These are phyloP conservation scores for Spodoptera littoralis DNA, from an alignment of 2,888 invertebrate genomes.

Conservation along the genomic window DNA sequence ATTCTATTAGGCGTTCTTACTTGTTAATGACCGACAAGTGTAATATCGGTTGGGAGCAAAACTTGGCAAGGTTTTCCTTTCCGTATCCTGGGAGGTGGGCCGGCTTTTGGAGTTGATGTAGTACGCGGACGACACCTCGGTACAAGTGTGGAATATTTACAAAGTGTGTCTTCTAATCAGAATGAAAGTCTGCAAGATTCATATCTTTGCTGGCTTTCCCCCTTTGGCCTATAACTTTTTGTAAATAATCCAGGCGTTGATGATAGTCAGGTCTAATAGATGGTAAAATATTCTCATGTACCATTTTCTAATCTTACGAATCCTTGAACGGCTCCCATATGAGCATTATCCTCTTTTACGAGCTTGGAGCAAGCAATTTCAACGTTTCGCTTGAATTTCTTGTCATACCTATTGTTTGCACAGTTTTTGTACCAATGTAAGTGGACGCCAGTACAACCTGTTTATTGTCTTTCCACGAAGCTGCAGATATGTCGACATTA, in stretches of 20 bases:
- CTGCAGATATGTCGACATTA: slow-evolving; percentile 13
- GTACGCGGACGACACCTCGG: slow-evolving; percentile 23
- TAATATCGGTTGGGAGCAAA: slow-evolving; percentile 29
- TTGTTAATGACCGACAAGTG: slow-evolving; percentile 34
- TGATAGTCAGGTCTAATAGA: slow-evolving; percentile 13
- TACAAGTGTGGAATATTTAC: slow-evolving; percentile 15
- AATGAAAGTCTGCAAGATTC: slow-evolving; percentile 16
- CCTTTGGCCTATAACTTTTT: slow-evolving; percentile 1
- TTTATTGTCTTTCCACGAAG: slow-evolving; percentile 16
- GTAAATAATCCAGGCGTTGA: slow-evolving; percentile 19
- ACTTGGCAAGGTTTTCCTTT: slow-evolving; percentile 23
- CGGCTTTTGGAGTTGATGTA: slow-evolving; percentile 11
- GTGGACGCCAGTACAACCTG: slow-evolving; percentile 11
- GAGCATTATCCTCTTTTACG: slow-evolving; percentile 7
- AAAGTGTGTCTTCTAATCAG: slow-evolving; percentile 13
- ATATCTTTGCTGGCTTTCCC: slow-evolving; percentile 11
- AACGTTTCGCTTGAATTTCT: slow-evolving; percentile 4
- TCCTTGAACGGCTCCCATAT: too few relatives aligned
- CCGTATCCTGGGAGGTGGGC: slow-evolving; percentile 19
- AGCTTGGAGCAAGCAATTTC: slow-evolving; percentile 1
- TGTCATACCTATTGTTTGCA: slow-evolving; percentile 7
- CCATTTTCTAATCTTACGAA: slow-evolving; percentile 1
- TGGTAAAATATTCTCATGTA: slow-evolving; percentile 13
- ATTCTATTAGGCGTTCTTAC: slow-evolving; percentile 21
- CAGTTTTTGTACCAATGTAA: slow-evolving; percentile 13